A percentile compares a stretch with the other conserved stretches of the same genome.
These are phyloP conservation scores for Macheiramphus alcinus DNA, from an alignment of 2,113 vertebrate species.

Conservation along the genomic window DNA sequence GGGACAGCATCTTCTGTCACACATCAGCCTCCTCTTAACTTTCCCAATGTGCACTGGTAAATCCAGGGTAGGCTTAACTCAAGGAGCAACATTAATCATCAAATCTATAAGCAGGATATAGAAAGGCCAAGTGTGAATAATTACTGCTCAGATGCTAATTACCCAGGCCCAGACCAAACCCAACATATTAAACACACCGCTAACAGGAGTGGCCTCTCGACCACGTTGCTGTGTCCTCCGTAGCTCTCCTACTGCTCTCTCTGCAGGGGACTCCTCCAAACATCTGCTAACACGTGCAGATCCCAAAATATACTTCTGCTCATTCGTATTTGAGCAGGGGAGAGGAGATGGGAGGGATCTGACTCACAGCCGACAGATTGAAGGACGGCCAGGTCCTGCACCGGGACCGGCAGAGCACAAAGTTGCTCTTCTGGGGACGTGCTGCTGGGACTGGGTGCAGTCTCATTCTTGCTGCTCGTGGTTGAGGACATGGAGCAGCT, in stretches of 20 bases:
- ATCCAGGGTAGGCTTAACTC: neutral
- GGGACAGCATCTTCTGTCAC: neutral
- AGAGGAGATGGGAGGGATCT: neutral
- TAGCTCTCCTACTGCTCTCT: neutral
- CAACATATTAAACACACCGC: neutral
- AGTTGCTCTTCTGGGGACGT: neutral
- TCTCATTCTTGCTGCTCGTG: neutral
- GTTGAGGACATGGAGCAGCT: neutral
- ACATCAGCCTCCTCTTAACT: neutral
- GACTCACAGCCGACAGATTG: neutral
- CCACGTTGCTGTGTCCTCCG: neutral
- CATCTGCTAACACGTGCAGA: neutral
- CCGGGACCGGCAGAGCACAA: neutral
- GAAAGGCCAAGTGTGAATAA: conserved; percentile 45
- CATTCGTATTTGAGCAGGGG: fast-evolving
- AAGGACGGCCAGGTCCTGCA: neutral
- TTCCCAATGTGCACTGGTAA: fast-evolving
- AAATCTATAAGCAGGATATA: neutral
- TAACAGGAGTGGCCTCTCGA: fast-evolving
- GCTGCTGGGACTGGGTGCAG: neutral
- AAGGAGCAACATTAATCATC: neutral
- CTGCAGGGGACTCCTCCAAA: neutral
- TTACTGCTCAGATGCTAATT: conserved; percentile 34
- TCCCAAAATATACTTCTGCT: neutral
- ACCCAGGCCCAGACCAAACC: neutral